Base-by-base conservation (phyloP, 2,113 vertebrate species). In the Hyla sarda region DNA sequence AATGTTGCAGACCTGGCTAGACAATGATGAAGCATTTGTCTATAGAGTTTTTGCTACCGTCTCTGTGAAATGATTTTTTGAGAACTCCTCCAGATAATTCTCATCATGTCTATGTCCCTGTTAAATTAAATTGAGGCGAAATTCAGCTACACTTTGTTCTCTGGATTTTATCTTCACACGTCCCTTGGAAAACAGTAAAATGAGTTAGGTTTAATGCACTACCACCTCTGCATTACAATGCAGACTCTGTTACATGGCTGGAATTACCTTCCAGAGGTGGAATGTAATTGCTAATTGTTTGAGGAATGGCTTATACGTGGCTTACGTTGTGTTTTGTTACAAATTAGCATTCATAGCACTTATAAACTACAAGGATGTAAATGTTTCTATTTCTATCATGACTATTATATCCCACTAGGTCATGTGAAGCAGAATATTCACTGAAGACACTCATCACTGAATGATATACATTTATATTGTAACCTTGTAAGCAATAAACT, bases 1-100 rank as follows among this genome's bases (percentile, higher is more conserved):
- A 74, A 87, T 86, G 67, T 86, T 71, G 85, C 85, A 87, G 85
- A 82, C 79, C 77, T 87, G 54, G 25, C 78, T 82, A 81, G 25
- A 87, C 78, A 72, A 87, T 82, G 77, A 41, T 72, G 67, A 82
- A 81, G 45, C 37, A 45, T 87, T 52, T 62, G 69, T 87, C 62
- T 74, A 82, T 74, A 34, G 69, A 87, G 52, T 73, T 32, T 30
- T 10, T 72, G 16, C 81, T 45, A 86, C 73, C 54, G 48, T 58
- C 19, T 81, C 77, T 48, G 28, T 71, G 48, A 77, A 82, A 82
- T 87, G 34, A 87, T 87, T 74, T 85, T 54, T 34, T 41, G 34
- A 86, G 28, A 58, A 34, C 48, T 62, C 67, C 41, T 87, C 54
- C 30, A 73, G 52, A 81, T 60, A 58, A 86, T 81, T 80, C 32